Evolutionary conservation across 2,113 vertebrate genomes (phyloP).

Genomic region (Condylura cristata): DNA sequence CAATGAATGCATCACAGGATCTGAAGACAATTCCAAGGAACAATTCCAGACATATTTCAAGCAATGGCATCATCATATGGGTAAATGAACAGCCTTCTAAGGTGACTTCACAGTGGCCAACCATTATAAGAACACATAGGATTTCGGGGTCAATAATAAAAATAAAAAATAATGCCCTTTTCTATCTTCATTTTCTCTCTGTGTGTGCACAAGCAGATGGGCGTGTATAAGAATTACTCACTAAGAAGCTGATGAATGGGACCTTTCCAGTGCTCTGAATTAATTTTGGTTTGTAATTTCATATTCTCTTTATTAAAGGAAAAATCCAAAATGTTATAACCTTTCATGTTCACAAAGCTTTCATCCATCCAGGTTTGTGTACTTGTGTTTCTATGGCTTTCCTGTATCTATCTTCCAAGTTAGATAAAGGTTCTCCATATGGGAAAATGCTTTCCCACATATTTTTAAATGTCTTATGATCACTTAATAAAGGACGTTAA

Average conservation of each 20-base stretch:
- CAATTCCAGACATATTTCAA: not conserved
- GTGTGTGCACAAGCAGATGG: not conserved
- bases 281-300: not conserved
- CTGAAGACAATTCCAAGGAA: constrained; percentile 19
- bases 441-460: not conserved
- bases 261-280: not conserved
- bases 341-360: not conserved
- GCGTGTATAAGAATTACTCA: not conserved
- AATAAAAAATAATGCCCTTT: not conserved
- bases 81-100: not conserved
- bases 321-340: not conserved
- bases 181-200: not conserved
- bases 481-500: constrained; percentile 20
- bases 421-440: not conserved
- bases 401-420: not conserved
- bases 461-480: constrained; percentile 47
- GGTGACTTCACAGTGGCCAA: not conserved
- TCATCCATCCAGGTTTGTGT: no score
- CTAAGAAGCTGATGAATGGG: not conserved
- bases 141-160: not conserved
- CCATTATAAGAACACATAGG: not conserved
- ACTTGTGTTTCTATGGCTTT: not conserved
- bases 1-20: not conserved
- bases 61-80: not conserved
- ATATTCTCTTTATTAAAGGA: not conserved